Evolutionary conservation across 2,888 invertebrate genomes (phyloP).

Genomic region (Cylindroiulus punctatus): DNA sequence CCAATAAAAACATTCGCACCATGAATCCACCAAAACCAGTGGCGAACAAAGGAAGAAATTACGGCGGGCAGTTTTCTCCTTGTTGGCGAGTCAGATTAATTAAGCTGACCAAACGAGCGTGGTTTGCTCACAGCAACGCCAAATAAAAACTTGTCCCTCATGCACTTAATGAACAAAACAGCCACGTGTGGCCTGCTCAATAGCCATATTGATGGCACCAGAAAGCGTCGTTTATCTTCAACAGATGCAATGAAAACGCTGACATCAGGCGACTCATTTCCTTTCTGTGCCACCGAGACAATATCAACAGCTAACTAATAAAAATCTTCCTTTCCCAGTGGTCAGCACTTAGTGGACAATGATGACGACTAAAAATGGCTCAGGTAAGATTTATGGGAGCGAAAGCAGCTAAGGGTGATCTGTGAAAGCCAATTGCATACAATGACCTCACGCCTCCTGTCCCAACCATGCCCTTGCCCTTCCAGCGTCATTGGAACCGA

Average conservation of each 20-base stretch:
- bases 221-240: conserved; percentile 18
- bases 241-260: conserved; percentile 18
- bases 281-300: neutral
- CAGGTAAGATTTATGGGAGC: neutral
- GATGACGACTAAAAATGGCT: conserved; percentile 10
- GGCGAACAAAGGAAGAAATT: neutral
- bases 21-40: neutral
- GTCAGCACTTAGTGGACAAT: neutral
- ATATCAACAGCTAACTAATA: conserved; percentile 2
- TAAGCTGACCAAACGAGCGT: conserved; percentile 1
- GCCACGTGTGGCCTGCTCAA: conserved; percentile 11
- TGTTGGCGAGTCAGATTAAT: neutral
- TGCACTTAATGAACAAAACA: conserved; percentile 18
- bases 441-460: neutral
- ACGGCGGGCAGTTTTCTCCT: neutral
- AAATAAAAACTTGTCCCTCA: conserved; percentile 1
- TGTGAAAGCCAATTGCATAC: neutral
- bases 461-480: neutral
- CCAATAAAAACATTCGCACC: neutral
- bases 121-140: neutral
- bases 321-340: conserved; percentile 18
- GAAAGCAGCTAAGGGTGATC: neutral
- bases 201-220: conserved; percentile 10
- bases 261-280: conserved; percentile 18
- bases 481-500: neutral